Evolutionary conservation across 2,113 vertebrate genomes (phyloP).

Genomic region (Vidua chalybeata): DNA sequence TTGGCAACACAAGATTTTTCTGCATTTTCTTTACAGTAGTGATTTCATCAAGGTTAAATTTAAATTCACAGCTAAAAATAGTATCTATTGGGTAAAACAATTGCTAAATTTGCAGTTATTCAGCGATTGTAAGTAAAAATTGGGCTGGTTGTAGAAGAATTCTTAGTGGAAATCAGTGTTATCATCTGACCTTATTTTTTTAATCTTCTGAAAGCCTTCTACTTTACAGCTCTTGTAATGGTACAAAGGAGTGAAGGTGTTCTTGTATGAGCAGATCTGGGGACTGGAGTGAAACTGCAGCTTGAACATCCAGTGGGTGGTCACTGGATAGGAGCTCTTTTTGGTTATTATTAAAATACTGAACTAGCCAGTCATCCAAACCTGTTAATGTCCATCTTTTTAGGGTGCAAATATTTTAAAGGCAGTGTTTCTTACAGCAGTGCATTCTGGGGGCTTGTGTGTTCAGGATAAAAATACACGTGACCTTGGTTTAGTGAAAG

Average conservation of each 20-base stretch:
- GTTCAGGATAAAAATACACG: not conserved
- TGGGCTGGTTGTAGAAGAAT: not conserved
- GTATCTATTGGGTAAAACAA: not conserved
- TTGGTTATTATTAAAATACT: not conserved
- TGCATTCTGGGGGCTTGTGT: not conserved
- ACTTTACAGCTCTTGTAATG: not conserved
- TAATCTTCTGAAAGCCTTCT: not conserved
- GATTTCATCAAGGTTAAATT: not conserved
- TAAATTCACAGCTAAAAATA: not conserved
- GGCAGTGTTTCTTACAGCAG: not conserved
- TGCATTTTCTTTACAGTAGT: not conserved
- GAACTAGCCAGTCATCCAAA: not conserved
- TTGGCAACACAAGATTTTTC: not conserved
- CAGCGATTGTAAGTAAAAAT: not conserved
- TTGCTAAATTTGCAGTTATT: not conserved
- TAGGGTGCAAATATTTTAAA: not conserved
- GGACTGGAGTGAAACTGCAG: not conserved
- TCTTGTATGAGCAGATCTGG: not conserved
- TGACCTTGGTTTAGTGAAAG: not conserved
- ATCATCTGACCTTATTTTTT: not conserved
- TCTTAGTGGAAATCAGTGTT: not conserved
- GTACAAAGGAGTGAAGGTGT: not conserved
- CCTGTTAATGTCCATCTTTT: not conserved
- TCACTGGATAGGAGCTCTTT: not conserved
- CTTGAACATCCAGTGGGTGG: not conserved